Evolutionary conservation across 1,140 invertebrate species (phyloP).

Genomic region (Drosophila tropicalis): DNA sequence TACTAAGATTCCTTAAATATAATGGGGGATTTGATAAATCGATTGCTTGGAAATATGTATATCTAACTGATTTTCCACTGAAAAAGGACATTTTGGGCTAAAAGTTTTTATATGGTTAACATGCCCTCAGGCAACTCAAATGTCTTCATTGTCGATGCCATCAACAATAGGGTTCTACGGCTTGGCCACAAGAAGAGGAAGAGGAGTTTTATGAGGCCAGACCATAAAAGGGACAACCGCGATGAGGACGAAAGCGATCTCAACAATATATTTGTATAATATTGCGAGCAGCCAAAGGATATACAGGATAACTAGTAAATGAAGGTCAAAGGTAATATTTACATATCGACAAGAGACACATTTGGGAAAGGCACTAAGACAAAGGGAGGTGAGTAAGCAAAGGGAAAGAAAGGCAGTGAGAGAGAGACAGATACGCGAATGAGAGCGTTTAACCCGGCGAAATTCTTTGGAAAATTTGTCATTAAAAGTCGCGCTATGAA

Average conservation of each 20-base stretch:
- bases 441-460: constrained; percentile 11
- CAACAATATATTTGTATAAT: constrained; percentile 68
- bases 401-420: constrained; percentile 26
- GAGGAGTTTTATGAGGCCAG: constrained; percentile 48
- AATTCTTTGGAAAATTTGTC: constrained; percentile 37
- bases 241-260: constrained; percentile 15
- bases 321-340: constrained; percentile 42
- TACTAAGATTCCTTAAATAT: not conserved
- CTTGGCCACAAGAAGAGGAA: constrained; percentile 52
- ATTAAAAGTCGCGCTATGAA: constrained; percentile 23
- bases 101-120: constrained; percentile 1
- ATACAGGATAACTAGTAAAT: constrained; percentile 21
- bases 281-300: constrained; percentile 68
- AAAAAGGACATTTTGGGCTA: not conserved
- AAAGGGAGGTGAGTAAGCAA: constrained; percentile 39
- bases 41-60: constrained; percentile 12
- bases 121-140: not conserved
- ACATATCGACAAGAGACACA: constrained; percentile 28
- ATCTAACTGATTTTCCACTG: not conserved
- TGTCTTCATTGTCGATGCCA: not conserved
- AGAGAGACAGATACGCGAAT: not conserved
- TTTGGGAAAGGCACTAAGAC: constrained; percentile 28
- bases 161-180: constrained; percentile 15
- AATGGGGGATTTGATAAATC: constrained; percentile 7
- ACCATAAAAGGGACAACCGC: constrained; percentile 54